A percentile compares a stretch with the other conserved stretches of the same genome.
Conservation (phyloP, 2,888 invertebrate species). For the Oxytorus armatus region DNA sequence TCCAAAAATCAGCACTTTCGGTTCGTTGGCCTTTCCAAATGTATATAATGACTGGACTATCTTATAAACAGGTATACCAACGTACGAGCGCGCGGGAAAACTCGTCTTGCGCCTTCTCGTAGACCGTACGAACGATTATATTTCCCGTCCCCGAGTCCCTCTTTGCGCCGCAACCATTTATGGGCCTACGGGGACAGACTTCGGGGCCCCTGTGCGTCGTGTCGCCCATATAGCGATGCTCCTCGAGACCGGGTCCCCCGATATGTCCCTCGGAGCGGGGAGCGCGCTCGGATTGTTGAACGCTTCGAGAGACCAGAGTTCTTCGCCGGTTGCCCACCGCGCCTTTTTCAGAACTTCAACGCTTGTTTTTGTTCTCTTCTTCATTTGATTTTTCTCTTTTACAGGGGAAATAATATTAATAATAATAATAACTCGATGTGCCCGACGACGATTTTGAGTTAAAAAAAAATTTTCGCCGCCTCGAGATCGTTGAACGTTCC, state of each 20-base stretch:
- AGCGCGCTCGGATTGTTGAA: conserved; percentile 36
- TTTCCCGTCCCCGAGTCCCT: conserved; percentile 63
- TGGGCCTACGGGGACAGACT: conserved; percentile 62
- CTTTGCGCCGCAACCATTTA: conserved; percentile 65
- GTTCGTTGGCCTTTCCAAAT: too few relatives aligned
- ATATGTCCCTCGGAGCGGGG: conserved; percentile 56
- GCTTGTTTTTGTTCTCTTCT: neutral
- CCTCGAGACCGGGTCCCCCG: conserved; percentile 51
- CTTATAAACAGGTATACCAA: conserved; percentile 30
- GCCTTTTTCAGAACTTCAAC: conserved; percentile 25
- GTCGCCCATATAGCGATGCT: conserved; percentile 30
- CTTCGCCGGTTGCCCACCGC: conserved; percentile 23
- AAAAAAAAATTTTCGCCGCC: too few relatives aligned
- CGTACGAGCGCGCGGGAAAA: conserved; percentile 18
- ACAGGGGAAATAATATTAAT: neutral
- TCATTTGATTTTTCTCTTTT: neutral
- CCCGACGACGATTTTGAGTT: too few relatives aligned
- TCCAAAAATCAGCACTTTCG: too few relatives aligned
- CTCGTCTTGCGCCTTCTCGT: conserved; percentile 39
- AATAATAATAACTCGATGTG: neutral
- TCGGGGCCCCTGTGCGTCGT: conserved; percentile 13
- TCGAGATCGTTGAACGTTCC: too few relatives aligned
- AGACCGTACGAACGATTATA: conserved; percentile 49
- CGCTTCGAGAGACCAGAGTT: too few relatives aligned
- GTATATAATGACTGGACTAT: too few relatives aligned